These are phyloP conservation scores for Sycophila sp. DNA, from an alignment of 1,140 invertebrate genomes.

Conservation along the genomic window DNA sequence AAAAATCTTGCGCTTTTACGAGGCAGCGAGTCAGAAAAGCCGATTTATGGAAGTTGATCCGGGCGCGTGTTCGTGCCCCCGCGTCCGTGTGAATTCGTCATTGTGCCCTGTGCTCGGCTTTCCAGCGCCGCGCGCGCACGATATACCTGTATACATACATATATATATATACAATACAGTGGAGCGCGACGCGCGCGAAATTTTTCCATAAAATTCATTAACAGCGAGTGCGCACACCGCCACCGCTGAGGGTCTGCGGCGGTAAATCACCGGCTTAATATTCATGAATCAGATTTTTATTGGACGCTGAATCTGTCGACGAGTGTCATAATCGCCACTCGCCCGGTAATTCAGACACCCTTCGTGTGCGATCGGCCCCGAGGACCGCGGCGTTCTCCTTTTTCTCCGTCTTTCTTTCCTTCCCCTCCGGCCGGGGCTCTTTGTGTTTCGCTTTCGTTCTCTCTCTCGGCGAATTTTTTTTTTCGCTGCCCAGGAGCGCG, in stretches of 20 bases:
- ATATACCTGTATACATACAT: no score
- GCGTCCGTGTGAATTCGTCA: constrained; percentile 75
- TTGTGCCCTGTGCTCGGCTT: background rate
- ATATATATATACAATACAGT: no score
- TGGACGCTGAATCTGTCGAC: background rate
- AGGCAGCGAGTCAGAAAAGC: constrained; percentile 67
- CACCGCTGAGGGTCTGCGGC: no score
- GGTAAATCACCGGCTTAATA: constrained; percentile 16
- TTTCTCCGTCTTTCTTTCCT: background rate
- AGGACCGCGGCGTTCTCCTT: background rate
- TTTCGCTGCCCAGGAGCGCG: no score
- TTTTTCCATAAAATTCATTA: constrained; percentile 1
- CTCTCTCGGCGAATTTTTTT: background rate
- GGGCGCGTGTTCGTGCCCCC: constrained; percentile 71
- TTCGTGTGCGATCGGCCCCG: constrained; percentile 18
- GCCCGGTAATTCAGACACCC: constrained; percentile 14
- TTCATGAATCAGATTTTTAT: constrained; percentile 24
- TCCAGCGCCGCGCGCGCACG: background rate
- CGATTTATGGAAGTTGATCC: constrained; percentile 55
- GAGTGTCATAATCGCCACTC: constrained; percentile 9
- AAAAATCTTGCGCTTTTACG: constrained; percentile 75
- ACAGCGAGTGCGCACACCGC: no score
- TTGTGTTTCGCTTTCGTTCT: background rate
- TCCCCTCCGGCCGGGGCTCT: background rate
- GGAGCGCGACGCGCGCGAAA: background rate